These are phyloP conservation scores for Alcis repandata DNA, from an alignment of 2,888 invertebrate genomes.

Conservation along the genomic window DNA sequence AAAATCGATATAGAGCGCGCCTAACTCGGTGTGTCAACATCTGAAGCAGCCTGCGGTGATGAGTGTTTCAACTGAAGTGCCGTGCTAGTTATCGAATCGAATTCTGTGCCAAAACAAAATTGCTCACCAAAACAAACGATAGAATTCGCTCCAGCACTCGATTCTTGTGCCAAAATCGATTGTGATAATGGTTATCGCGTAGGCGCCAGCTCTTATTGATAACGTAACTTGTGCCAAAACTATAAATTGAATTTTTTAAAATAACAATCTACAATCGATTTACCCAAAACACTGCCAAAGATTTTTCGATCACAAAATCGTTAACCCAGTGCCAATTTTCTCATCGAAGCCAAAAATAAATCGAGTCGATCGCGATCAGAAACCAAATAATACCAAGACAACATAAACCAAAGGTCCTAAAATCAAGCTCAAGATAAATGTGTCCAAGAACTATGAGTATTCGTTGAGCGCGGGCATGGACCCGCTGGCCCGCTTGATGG, in stretches of 20 bases:
- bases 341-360: slow-evolving; percentile 8
- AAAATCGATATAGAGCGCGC: slow-evolving; percentile 64
- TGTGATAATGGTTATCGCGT: slow-evolving; percentile 22
- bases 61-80: slow-evolving; percentile 14
- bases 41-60: not conserved
- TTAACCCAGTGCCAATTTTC: slow-evolving; percentile 11
- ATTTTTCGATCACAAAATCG: slow-evolving; percentile 2
- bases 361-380: not conserved
- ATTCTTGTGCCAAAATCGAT: slow-evolving; percentile 35
- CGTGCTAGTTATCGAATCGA: slow-evolving; percentile 19
- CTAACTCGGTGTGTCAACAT: slow-evolving; percentile 25
- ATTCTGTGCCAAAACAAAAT: slow-evolving; percentile 34
- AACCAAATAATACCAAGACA: not conserved
- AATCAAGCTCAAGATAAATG: slow-evolving; percentile 6
- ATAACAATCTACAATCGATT: not conserved
- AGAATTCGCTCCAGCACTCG: slow-evolving; percentile 21
- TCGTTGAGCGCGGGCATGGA: slow-evolving; percentile 87
- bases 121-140: slow-evolving; percentile 27
- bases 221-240: slow-evolving; percentile 35
- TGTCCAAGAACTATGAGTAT: slow-evolving; percentile 14
- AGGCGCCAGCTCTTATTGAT: slow-evolving; percentile 28
- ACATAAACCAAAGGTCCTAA: not conserved
- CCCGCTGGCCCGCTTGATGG: slow-evolving; percentile 93
- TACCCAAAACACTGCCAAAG: not conserved
- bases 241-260: slow-evolving; percentile 29